phyloP scores from a whole-genome alignment of 2,888 invertebrate genomes.

The Drosophila atroscutellata region DNA sequence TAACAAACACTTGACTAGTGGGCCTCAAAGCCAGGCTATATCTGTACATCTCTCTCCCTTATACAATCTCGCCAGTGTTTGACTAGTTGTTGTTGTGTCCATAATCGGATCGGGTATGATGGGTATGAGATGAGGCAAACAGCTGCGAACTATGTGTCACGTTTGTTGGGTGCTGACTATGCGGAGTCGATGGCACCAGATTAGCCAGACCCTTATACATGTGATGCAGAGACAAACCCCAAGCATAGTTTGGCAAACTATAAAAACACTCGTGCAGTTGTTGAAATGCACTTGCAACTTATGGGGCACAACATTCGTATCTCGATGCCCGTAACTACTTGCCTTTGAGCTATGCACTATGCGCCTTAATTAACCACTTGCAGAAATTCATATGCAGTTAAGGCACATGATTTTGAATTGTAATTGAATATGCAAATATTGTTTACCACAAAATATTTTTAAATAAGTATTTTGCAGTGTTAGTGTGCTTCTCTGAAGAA shows the following conservation, averaged over 20 bases:
- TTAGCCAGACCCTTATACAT: not conserved
- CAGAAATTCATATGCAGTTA: not conserved
- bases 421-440: not conserved
- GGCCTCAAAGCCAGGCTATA: constrained; percentile 23
- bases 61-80: constrained; percentile 21
- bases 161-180: constrained; percentile 9
- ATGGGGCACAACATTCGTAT: not conserved
- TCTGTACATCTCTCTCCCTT: not conserved
- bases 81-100: constrained; percentile 26
- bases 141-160: constrained; percentile 23
- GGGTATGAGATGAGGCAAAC: constrained; percentile 15
- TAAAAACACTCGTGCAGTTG: not conserved
- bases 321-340: not conserved
- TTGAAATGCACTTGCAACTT: constrained; percentile 2
- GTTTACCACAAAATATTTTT: not conserved
- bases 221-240: not conserved
- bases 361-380: not conserved
- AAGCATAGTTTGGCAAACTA: not conserved
- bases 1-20: constrained; percentile 56
- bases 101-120: constrained; percentile 36
- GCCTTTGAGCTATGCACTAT: not conserved
- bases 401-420: not conserved
- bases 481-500: not conserved
- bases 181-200: not conserved
- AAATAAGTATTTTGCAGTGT: not conserved